A percentile compares a stretch with the other conserved stretches of the same genome.
These are phyloP conservation scores for Cepaea hortensis DNA, from an alignment of 2,888 invertebrate species.

Conservation along the genomic window DNA sequence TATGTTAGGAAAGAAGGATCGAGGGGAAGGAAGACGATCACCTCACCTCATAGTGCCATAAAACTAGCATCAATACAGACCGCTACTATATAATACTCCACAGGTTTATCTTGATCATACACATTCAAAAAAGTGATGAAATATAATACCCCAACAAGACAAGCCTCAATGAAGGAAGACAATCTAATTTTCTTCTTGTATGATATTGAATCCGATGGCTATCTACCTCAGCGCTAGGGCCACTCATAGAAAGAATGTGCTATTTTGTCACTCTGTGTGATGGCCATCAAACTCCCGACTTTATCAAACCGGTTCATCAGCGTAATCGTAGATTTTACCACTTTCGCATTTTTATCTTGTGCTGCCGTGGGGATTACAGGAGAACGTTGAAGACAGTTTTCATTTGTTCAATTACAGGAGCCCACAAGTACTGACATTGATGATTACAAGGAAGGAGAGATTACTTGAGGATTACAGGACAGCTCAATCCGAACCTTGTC, in stretches of 20 bases:
- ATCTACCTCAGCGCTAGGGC: neutral
- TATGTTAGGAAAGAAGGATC: too few relatives aligned
- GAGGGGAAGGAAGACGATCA: too few relatives aligned
- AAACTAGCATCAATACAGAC: too few relatives aligned
- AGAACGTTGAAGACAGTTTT: conserved; percentile 17
- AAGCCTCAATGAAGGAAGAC: neutral
- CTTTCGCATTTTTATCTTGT: neutral
- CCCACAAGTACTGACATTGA: neutral
- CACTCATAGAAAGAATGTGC: neutral
- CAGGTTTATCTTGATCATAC: too few relatives aligned
- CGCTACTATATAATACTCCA: too few relatives aligned
- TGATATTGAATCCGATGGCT: neutral
- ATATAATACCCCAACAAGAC: too few relatives aligned
- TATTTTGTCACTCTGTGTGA: neutral
- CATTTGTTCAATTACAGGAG: neutral
- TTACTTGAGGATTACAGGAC: neutral
- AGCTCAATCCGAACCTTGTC: neutral
- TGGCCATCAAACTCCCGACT: neutral
- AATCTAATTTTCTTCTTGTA: neutral
- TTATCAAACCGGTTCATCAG: conserved; percentile 18
- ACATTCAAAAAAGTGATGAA: too few relatives aligned
- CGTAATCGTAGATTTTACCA: neutral
- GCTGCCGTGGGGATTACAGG: neutral
- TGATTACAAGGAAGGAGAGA: conserved; percentile 5
- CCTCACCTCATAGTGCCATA: too few relatives aligned